phyloP scores from a whole-genome alignment of 2,113 vertebrate genomes.

The Mormyrus lacerda region DNA sequence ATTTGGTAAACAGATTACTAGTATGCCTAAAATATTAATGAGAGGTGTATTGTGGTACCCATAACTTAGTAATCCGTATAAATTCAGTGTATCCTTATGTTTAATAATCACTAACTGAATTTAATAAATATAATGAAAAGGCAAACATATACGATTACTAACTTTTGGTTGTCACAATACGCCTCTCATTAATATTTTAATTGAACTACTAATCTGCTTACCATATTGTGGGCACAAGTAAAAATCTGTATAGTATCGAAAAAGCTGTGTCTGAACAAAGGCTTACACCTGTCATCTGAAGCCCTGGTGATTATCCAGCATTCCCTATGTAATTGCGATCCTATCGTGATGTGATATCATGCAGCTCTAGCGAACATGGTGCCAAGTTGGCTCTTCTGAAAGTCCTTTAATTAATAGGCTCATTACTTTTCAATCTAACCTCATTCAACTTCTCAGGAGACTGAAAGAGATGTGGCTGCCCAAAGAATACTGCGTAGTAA shows the following conservation, averaged over 20 bases:
- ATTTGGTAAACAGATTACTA: not conserved
- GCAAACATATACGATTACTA: not conserved
- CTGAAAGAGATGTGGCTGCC: slow-evolving; percentile 52
- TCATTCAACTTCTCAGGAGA: slow-evolving; percentile 49
- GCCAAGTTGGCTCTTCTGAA: slow-evolving; percentile 35
- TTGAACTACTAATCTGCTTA: not conserved
- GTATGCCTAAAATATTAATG: not conserved
- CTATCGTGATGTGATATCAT: not conserved
- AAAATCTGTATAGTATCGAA: not conserved
- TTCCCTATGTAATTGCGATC: not conserved
- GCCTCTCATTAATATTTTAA: not conserved
- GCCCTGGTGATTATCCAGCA: not conserved
- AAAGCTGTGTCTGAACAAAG: not conserved
- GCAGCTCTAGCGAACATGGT: slow-evolving; percentile 20
- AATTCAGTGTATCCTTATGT: not conserved
- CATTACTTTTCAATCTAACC: slow-evolving; percentile 66
- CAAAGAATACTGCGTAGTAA: slow-evolving; percentile 51
- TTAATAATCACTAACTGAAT: not conserved
- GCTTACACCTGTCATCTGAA: not conserved
- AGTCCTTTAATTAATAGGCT: slow-evolving; percentile 70
- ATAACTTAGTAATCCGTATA: not conserved
- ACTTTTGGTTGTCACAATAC: not conserved
- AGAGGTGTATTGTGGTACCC: not conserved
- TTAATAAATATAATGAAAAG: not conserved
- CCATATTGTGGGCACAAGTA: not conserved